Base-by-base conservation (phyloP, 2,888 invertebrate genomes). In the Yponomeuta plumbellus region DNA sequence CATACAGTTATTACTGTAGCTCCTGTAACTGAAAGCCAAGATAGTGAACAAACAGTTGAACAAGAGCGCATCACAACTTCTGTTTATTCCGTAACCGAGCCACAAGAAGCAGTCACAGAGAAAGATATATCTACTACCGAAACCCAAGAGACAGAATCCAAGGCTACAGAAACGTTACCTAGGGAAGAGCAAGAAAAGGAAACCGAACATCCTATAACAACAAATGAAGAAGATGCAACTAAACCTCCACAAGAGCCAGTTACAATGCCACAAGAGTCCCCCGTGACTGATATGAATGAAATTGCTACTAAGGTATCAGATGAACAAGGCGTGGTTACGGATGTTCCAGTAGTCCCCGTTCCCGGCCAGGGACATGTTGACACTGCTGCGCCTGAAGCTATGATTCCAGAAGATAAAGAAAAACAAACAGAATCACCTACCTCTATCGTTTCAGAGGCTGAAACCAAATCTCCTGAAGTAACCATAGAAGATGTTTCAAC, bases 21-120 rank as follows among this genome's bases (percentile, higher is more conserved):
- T 52, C 59, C 22, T 59, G 59, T 59, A 21, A 59, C 59, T 21
- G 59, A 23, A 20, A 59, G 22, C 21, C 59, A 59, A 59, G 59
- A 59, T 22, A 13, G n/a, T 21, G 59, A 22, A 17, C 44, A 13
- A 23, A 11, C 66, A 21, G 44, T 10, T 2, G 61, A 13, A 2
- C 66, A 61, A 26, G 44, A 44, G n/a, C 57, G 8, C 39, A 39
- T 40, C 13, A 23, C 59, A 22, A 4, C 23, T 11, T 21, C 59
- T 8, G 59, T 59, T 59, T 59, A 21, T 11, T 13, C 23, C 40
- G 44, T 63, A 3, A 44, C 63, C 44, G 65, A 57, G 22, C 34
- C 13, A 17, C 23, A 61, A 11, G n/a, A 34, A 23, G 34, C 59
- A 20, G 21, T 59, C 59, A 59, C 59, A 59, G 59, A 59, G 8